Base-by-base conservation (phyloP, 1,140 invertebrate species). In the Psilanteris sp. region DNA sequence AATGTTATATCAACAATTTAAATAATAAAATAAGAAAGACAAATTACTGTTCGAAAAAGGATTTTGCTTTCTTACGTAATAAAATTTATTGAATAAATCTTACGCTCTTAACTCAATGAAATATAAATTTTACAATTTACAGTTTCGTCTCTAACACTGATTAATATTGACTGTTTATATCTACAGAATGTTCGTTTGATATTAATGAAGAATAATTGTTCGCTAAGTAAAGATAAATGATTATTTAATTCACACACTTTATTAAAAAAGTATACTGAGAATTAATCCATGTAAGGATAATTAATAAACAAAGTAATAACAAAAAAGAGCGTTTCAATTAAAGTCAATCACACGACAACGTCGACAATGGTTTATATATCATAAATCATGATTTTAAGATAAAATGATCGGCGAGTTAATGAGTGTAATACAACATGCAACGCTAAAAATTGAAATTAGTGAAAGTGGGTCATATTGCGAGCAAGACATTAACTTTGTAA, bases 301-400 rank as follows among this genome's bases (percentile, higher is more conserved):
- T 64, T 55, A 59, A 46, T 11, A 26, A 43, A 10, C 31, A 13
- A 8, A n/a, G 27, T n/a, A 31, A 10, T 5, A 18, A 48, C 57
- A 52, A 50, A 43, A 41, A 15, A 31, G 34, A 26, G 9, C n/a
- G 31, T 61, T 74, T 74, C 46, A 52, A 67, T 67, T 67, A 66
- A 44, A 74, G 44, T 74, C 61, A 74, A 74, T 74, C 71, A 67
- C 6, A 66, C n/a, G 24, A 20, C 55, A 61, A 70, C 39, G 61
- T 61, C 37, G 54, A 54, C 59, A 74, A 68, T 55, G 15, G 32
- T 50, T 55, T 43, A 41, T 57, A 44, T 32, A 57, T 41, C 34
- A 68, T 68, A 37, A 61, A 68, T 75, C 54, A 75, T 68, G 43
- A 50, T 55, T 75, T 44, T 54, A 36, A 67, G 62, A 62, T 64